Percentiles rank a stretch among this genome's conserved stretches.
phyloP scores from a whole-genome alignment of 1,140 invertebrate species.

The Atta colombica region DNA sequence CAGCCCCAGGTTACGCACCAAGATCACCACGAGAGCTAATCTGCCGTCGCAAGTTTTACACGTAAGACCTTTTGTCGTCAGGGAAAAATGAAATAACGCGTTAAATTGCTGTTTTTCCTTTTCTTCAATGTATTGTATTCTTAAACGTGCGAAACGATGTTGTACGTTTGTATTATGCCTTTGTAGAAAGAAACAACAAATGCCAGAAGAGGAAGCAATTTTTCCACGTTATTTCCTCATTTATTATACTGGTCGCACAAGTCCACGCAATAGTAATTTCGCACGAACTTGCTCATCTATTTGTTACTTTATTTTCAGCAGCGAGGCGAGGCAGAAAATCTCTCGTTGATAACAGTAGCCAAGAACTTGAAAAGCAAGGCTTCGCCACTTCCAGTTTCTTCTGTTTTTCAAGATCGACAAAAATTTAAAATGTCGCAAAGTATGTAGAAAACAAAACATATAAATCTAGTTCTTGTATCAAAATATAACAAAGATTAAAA shows the following conservation, averaged over 20 bases:
- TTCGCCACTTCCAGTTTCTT: constrained; percentile 79
- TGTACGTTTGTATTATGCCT: background rate
- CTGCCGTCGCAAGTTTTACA: constrained; percentile 71
- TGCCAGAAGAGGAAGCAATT: too few species aligned
- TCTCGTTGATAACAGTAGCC: constrained; percentile 70
- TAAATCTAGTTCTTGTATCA: background rate
- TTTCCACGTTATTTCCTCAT: background rate
- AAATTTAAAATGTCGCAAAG: constrained; percentile 85
- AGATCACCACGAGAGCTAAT: constrained; percentile 74
- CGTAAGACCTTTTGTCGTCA: constrained; percentile 66
- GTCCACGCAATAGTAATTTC: background rate
- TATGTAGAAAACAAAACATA: constrained; percentile 80
- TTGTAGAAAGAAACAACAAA: background rate
- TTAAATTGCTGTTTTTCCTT: background rate
- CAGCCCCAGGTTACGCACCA: constrained; percentile 82
- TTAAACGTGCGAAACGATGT: background rate
- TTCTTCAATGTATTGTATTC: background rate
- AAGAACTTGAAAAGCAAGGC: constrained; percentile 81
- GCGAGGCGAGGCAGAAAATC: constrained; percentile 68
- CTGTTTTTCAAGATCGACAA: constrained; percentile 75
- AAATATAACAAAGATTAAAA: background rate
- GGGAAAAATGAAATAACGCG: background rate
- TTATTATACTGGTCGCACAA: background rate
- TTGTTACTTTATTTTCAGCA: constrained; percentile 51
- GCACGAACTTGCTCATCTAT: background rate